These are phyloP conservation scores for Mormyrus iriodes DNA, from an alignment of 2,113 vertebrate genomes.

Conservation along the genomic window DNA sequence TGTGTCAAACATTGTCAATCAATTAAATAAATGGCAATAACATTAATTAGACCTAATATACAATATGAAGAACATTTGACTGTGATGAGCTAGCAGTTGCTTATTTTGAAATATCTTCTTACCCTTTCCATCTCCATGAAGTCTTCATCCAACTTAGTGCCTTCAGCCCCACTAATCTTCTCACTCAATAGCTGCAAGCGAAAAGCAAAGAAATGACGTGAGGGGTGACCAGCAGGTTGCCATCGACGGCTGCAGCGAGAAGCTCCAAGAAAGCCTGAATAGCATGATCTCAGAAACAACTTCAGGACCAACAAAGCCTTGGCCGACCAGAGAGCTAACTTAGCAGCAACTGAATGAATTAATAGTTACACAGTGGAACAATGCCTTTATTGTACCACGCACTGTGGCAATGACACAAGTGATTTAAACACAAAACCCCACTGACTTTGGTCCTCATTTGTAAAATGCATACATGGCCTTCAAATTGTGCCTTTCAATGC, in stretches of 20 bases:
- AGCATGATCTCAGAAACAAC: background rate
- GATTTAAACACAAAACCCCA: background rate
- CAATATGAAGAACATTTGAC: background rate
- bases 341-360: slow-evolving; percentile 1
- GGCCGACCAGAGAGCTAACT: background rate
- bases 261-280: background rate
- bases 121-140: slow-evolving; percentile 93
- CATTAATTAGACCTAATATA: background rate
- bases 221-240: background rate
- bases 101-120: slow-evolving; percentile 43
- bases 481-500: background rate
- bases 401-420: background rate
- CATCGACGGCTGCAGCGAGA: background rate
- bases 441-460: background rate
- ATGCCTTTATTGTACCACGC: background rate
- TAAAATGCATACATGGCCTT: background rate
- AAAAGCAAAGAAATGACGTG: background rate
- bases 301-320: background rate
- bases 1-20: slow-evolving; percentile 5
- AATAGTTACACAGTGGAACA: background rate
- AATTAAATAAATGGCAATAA: background rate
- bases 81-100: background rate
- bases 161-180: slow-evolving; percentile 89
- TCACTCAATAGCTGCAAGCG: slow-evolving; percentile 79
- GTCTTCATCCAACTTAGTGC: slow-evolving; percentile 86